phyloP scores from a whole-genome alignment of 2,888 invertebrate species.

The Diaphora mendica region DNA sequence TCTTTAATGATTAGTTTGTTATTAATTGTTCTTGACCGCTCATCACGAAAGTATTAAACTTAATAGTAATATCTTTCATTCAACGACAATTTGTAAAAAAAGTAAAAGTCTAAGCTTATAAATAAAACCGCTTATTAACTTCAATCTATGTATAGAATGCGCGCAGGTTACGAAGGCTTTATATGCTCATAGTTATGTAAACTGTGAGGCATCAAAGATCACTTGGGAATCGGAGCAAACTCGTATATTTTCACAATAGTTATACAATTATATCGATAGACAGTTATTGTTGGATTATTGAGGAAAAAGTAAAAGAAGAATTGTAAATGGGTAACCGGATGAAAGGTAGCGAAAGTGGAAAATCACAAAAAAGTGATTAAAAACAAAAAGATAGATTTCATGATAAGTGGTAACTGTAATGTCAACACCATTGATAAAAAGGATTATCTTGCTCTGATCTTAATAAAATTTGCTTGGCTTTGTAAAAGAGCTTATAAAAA shows the following conservation, averaged over 20 bases:
- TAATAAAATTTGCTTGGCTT: not conserved
- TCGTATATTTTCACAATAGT: not conserved
- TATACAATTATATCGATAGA: not conserved
- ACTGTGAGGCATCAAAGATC: not conserved
- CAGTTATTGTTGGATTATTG: not conserved
- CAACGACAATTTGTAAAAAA: not conserved
- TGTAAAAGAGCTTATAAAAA: not conserved
- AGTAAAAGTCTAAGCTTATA: not conserved
- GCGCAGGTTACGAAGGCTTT: not conserved
- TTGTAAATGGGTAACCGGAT: conserved; percentile 49
- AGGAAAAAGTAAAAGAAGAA: conserved; percentile 39
- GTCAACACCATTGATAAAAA: conserved; percentile 24
- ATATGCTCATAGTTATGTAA: not conserved
- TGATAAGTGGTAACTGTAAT: conserved; percentile 25
- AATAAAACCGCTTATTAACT: not conserved
- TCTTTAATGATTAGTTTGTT: conserved; percentile 22
- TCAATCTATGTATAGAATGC: not conserved
- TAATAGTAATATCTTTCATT: not conserved
- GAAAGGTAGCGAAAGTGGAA: conserved; percentile 61
- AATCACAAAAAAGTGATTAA: conserved; percentile 37
- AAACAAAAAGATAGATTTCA: conserved; percentile 29
- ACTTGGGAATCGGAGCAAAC: not conserved
- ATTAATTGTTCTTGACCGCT: not conserved
- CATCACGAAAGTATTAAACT: not conserved
- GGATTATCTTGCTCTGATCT: not conserved